Evolutionary conservation across 1,140 invertebrate species (phyloP).

Genomic region (Drosophila jambulina): DNA sequence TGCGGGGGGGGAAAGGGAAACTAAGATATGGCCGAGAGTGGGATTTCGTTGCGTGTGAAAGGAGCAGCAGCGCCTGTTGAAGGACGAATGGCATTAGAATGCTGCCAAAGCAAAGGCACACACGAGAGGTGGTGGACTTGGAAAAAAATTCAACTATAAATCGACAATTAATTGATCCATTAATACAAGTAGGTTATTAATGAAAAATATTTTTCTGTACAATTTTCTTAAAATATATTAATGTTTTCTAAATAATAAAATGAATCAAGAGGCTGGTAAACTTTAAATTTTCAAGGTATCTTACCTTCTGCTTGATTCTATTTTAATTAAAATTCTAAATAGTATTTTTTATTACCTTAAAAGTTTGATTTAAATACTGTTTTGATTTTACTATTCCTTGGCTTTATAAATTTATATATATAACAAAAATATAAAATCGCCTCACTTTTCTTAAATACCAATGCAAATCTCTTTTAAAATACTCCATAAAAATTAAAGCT

Average conservation of each 20-base stretch:
- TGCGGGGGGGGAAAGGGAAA: slow-evolving; percentile 25
- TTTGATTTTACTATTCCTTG: background rate
- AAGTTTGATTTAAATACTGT: background rate
- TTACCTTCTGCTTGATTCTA: background rate
- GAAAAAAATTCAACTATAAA: slow-evolving; percentile 4
- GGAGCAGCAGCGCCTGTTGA: slow-evolving; percentile 78
- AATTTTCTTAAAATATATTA: background rate
- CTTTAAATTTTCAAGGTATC: too few species aligned
- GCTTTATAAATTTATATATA: background rate
- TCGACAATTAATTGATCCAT: slow-evolving; percentile 1
- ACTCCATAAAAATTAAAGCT: background rate
- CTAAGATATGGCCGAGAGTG: slow-evolving; percentile 13
- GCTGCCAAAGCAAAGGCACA: slow-evolving; percentile 60
- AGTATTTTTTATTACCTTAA: too few species aligned
- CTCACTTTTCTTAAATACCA: background rate
- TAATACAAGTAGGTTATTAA: background rate
- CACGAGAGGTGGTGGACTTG: slow-evolving; percentile 3
- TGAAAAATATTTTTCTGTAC: background rate
- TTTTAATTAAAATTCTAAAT: background rate
- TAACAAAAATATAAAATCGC: fast-evolving
- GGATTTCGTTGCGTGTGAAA: slow-evolving; percentile 70
- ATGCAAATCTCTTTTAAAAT: background rate
- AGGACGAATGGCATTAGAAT: slow-evolving; percentile 75
- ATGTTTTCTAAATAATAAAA: background rate
- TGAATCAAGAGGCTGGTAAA: background rate